Base-by-base conservation (phyloP, 2,113 vertebrate genomes). In the Petrocephalus microphthalmus region DNA sequence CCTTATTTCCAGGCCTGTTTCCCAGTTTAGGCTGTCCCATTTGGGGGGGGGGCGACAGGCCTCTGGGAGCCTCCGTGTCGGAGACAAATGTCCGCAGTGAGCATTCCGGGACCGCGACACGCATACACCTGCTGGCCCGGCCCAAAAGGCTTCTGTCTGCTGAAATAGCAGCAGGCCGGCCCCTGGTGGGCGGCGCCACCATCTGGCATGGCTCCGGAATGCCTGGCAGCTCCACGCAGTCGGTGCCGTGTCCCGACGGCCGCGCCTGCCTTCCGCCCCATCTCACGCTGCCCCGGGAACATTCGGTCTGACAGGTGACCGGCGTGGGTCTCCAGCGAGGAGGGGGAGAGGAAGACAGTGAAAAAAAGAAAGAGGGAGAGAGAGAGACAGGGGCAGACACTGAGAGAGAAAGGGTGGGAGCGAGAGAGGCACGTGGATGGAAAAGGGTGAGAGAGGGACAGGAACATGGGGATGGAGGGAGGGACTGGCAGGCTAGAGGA, bases 261-360 rank as follows among this genome's bases (percentile, higher is more conserved):
- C 42, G 78, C 78, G 29, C 33, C 33, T 74, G n/a, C 67, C 10
- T 19, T 84, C 82, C 8, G 22, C 49, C 19, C 60, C 60, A 85
- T 85, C 88, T 53, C 83, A 20, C 19, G 20, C 57, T 53, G 83
- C 52, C 57, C 4, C 20, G 49, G 88, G 20, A 85, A 83, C 51
- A 85, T 85, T 85, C 84, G 17, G 4, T 54, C 25, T 85, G 51
- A 85, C 84, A 85, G 84, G 52, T 85, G 84, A 85, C 25, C 29
- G 15, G 1, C 10, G 7, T 7, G 13, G n/a, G n/a, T 53, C n/a
- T 54, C 84, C 25, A 22, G 42, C 20, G 19, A 19, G 17, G 1
- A 1, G 57, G 19, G 57, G 19, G 57, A 64, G 57, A 5, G 57
- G 19, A 19, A 37, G 19, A 49, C 2, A 83, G 19, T 19, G 33